Percentiles rank a stretch among this genome's conserved stretches.
Conservation (phyloP, 2,888 invertebrate genomes). For the Catocala fraxini region DNA sequence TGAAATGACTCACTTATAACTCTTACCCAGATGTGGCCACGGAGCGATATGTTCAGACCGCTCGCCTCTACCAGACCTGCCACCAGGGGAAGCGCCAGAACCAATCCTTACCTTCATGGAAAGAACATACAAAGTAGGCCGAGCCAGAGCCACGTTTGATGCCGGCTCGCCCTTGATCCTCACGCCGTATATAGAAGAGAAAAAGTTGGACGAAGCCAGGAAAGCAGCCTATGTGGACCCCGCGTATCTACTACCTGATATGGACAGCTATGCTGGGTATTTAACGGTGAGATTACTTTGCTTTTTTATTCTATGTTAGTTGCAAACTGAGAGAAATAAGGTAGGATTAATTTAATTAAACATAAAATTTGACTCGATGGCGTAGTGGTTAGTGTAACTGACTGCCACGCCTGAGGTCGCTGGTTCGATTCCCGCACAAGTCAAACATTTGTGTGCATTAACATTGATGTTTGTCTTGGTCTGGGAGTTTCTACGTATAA, state of each 20-base stretch:
- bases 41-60: conserved; percentile 57
- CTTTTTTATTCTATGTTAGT: too few species aligned
- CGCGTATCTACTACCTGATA: conserved; percentile 73
- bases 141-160: conserved; percentile 60
- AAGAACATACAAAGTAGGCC: conserved; percentile 67
- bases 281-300: conserved; percentile 67
- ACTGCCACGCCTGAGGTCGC: too few species aligned
- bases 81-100: conserved; percentile 81
- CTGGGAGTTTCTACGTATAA: too few species aligned
- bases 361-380: too few species aligned
- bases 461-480: too few species aligned
- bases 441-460: too few species aligned
- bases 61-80: conserved; percentile 72
- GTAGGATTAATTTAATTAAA: too few species aligned
- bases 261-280: conserved; percentile 84
- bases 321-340: too few species aligned
- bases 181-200: conserved; percentile 85
- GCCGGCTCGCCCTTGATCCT: conserved; percentile 86
- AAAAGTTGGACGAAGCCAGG: conserved; percentile 83
- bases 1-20: background rate
- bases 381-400: too few species aligned
- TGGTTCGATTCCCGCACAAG: too few species aligned
- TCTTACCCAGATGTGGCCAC: conserved; percentile 60
- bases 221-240: conserved; percentile 77
- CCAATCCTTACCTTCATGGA: conserved; percentile 81